phyloP scores from a whole-genome alignment of 2,797 vertebrate species.

The Anguilla pacifica region DNA sequence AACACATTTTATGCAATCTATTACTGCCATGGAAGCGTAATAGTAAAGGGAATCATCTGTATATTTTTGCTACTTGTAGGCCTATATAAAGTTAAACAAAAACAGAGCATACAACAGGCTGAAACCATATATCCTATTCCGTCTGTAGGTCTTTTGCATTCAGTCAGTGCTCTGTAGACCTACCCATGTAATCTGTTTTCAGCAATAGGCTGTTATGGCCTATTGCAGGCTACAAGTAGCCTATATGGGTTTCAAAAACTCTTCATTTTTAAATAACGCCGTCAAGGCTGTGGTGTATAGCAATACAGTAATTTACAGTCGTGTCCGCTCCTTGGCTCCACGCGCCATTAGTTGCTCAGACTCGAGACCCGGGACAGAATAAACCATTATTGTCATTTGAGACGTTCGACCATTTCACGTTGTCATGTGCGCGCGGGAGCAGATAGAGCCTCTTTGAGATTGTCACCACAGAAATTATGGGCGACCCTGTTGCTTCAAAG shows the following conservation, averaged over 20 bases:
- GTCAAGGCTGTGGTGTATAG: not conserved
- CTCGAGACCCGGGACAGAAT: conserved; percentile 31
- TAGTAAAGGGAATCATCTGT: not conserved
- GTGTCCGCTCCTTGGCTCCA: not conserved
- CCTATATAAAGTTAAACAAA: not conserved
- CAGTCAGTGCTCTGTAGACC: not conserved
- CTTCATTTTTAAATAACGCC: not conserved
- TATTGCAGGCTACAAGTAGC: not conserved
- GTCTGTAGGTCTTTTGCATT: not conserved
- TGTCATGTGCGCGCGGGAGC: conserved; percentile 32
- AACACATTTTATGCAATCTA: not conserved
- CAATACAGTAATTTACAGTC: conserved; percentile 15
- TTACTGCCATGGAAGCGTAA: not conserved
- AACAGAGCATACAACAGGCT: not conserved
- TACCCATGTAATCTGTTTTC: not conserved
- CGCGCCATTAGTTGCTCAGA: conserved; percentile 23
- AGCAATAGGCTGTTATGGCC: not conserved
- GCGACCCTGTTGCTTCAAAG: conserved; percentile 33
- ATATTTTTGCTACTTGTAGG: not conserved
- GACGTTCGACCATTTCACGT: conserved; percentile 25
- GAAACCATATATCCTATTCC: not conserved
- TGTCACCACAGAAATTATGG: conserved; percentile 31
- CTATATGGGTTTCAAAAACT: not conserved
- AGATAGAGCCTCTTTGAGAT: conserved; percentile 34
- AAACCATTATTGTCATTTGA: conserved; percentile 34